Evolutionary conservation across 2,113 vertebrate genomes (phyloP).

Genomic region (Melanocharis versteri): DNA sequence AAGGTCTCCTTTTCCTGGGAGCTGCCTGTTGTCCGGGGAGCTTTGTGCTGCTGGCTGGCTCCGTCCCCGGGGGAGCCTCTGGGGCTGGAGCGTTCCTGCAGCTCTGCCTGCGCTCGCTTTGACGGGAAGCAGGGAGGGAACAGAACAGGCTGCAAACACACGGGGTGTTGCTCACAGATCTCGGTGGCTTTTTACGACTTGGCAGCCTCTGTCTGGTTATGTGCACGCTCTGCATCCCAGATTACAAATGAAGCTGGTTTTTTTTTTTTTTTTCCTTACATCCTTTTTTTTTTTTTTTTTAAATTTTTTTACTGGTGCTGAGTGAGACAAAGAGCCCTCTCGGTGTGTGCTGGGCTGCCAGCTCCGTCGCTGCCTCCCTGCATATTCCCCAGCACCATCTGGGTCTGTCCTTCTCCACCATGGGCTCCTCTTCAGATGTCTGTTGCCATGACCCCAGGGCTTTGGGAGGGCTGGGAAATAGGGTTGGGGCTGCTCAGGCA

Average conservation of each 20-base stretch:
- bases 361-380: neutral
- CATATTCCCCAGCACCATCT: neutral
- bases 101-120: neutral
- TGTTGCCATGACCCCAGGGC: neutral
- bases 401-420: neutral
- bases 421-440: neutral
- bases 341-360: neutral
- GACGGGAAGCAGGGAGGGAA: neutral
- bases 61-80: neutral
- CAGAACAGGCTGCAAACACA: neutral
- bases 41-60: neutral
- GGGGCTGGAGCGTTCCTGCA: neutral
- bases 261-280: neutral
- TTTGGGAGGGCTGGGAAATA: neutral
- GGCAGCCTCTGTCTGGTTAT: neutral
- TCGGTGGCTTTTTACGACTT: neutral
- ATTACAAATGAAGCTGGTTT: neutral
- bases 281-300: no score
- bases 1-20: neutral
- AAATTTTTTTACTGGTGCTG: neutral
- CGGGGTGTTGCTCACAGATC: neutral
- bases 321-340: neutral
- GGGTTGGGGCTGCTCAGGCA: neutral
- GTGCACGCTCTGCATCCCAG: neutral
- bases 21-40: rapidly evolving